Base-by-base conservation (phyloP, 2,888 invertebrate species). In the Parthenolecanium corni region DNA sequence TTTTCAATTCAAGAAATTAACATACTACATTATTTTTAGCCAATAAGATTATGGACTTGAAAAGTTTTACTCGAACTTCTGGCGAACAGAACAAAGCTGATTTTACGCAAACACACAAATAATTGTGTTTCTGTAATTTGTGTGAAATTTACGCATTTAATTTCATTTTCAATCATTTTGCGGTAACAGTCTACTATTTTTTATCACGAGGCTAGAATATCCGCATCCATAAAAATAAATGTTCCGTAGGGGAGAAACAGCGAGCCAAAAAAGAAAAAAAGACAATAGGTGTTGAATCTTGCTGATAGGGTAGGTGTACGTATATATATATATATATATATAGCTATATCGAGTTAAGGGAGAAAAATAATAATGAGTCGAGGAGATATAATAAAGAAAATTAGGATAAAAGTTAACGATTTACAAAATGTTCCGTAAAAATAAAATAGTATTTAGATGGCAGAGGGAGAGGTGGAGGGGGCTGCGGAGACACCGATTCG, bases 341-440 rank as follows among this genome's bases (percentile, higher is more conserved):
- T 53, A 36, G 31, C 31, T 53, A 31, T 21, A 53, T 38, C 31
- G 38, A 38, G 38, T 31, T n/a, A 53, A 56, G 44, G 4, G 49
- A 42, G 40, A 20, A 21, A 44, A 56, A 40, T 56, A 40, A 40
- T 40, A 56, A 56, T 56, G 40, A 56, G 38, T 40, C 38, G 38
- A 42, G 42, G 54, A 56, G 40, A 18, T 40, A 56, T 40, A 40
- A 56, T 42, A 42, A 56, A 40, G 54, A 46, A 61, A 61, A 61
- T 61, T 61, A 61, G 61, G 61, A 61, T 61, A 38, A 51, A 61
- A 61, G 51, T 61, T 61, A 61, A 61, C 61, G 61, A 49, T 49
- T 61, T 61, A 61, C 49, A 49, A 61, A 61, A 61, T 49, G 61
- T 61, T 49, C 38, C 61, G 61, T 47, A 61, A 61, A 61, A 61